A percentile compares a stretch with the other conserved stretches of the same genome.
phyloP scores from a whole-genome alignment of 2,888 invertebrate genomes.

The Ligdia adustata region DNA sequence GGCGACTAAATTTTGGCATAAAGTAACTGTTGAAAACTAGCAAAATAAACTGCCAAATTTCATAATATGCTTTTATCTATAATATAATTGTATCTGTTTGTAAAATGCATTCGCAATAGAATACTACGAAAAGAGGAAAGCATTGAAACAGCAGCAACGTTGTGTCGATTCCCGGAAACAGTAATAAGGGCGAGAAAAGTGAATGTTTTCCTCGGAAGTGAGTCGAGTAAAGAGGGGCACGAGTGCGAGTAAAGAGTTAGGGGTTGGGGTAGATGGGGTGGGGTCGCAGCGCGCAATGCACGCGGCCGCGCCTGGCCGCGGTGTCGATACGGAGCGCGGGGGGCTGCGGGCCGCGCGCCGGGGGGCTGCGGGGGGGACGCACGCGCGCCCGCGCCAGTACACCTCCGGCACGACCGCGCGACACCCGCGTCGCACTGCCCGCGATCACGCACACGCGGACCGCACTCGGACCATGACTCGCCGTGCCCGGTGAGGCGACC shows the following conservation, averaged over 20 bases:
- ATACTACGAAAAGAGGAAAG: slow-evolving; percentile 2
- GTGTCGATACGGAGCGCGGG: slow-evolving; percentile 17
- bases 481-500: slow-evolving; percentile 71
- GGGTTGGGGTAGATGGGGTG: no score
- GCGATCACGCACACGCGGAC: slow-evolving; percentile 65
- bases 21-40: no score
- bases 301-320: slow-evolving; percentile 34
- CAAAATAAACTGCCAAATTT: no score
- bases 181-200: slow-evolving; percentile 55
- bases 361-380: slow-evolving; percentile 51
- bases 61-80: no score
- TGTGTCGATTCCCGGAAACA: slow-evolving; percentile 45
- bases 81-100: no score
- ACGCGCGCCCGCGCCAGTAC: slow-evolving; percentile 69
- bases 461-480: slow-evolving; percentile 66
- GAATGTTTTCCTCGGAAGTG: slow-evolving; percentile 55
- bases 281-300: slow-evolving; percentile 33
- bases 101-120: no score
- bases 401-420: slow-evolving; percentile 63
- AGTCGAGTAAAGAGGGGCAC: slow-evolving; percentile 20
- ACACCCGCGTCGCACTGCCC: slow-evolving; percentile 54
- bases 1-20: no score
- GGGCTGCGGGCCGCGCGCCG: slow-evolving; percentile 43
- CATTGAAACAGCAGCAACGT: slow-evolving; percentile 36
- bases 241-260: slow-evolving; percentile 30